Conservation (phyloP, 2,888 invertebrate genomes). For the Aelia acuminata region DNA sequence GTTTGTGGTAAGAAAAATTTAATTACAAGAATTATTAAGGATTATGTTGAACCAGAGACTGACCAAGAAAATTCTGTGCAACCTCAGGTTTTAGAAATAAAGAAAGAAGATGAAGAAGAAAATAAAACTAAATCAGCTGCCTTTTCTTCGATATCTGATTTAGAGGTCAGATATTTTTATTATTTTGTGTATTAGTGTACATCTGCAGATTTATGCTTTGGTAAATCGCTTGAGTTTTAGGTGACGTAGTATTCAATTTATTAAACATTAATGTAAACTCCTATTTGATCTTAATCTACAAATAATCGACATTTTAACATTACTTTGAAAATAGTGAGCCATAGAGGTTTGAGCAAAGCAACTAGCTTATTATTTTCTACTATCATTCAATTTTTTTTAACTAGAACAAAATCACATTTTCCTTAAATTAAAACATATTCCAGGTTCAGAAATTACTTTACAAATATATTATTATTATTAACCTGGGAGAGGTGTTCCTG, state of each 20-base stretch:
- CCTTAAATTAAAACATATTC: too few species aligned
- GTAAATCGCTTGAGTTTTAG: neutral
- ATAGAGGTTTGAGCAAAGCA: too few species aligned
- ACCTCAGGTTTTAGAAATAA: constrained; percentile 71
- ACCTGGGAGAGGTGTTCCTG: too few species aligned
- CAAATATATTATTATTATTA: too few species aligned
- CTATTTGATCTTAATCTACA: neutral
- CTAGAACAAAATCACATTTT: too few species aligned
- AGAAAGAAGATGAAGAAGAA: constrained; percentile 69
- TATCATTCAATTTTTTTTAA: too few species aligned
- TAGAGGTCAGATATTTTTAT: constrained; percentile 73
- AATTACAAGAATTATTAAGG: constrained; percentile 67
- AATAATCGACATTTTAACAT: too few species aligned
- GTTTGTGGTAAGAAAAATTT: constrained; percentile 77
- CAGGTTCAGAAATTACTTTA: too few species aligned
- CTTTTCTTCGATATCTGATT: constrained; percentile 81
- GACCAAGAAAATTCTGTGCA: constrained; percentile 65
- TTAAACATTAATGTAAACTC: neutral
- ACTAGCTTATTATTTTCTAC: too few species aligned
- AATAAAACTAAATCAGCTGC: constrained; percentile 70
- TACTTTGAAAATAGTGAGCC: too few species aligned
- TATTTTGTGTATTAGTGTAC: constrained; percentile 73
- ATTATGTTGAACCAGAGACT: constrained; percentile 65
- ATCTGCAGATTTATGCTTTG: neutral
- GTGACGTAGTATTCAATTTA: neutral